These are phyloP conservation scores for Metopia argyrocephala DNA, from an alignment of 2,888 invertebrate species.

Conservation along the genomic window DNA sequence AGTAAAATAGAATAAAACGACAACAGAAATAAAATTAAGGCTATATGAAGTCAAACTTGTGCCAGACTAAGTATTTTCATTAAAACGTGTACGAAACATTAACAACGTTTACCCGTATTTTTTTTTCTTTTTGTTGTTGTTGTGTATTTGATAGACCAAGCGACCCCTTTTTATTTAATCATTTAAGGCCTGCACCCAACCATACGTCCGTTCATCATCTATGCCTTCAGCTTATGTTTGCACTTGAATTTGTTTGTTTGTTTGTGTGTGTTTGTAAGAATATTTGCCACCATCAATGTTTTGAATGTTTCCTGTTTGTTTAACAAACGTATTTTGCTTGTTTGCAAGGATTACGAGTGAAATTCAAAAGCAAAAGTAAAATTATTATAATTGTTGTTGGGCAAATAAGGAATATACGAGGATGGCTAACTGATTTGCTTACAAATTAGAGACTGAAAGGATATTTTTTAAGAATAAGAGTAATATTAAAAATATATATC, in stretches of 20 bases:
- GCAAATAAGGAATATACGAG: conserved; percentile 25
- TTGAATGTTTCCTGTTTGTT: conserved; percentile 66
- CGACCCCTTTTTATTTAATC: conserved; percentile 56
- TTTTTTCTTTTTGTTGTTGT: conserved; percentile 28
- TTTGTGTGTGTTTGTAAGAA: conserved; percentile 10
- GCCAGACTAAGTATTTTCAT: conserved; percentile 58
- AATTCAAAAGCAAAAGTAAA: conserved; percentile 7
- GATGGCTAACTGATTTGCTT: too few relatives aligned
- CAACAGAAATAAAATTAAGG: neutral
- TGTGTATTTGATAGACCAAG: conserved; percentile 36
- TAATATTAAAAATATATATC: too few relatives aligned
- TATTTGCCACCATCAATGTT: conserved; percentile 59
- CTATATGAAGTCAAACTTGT: conserved; percentile 45
- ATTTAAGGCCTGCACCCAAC: conserved; percentile 41
- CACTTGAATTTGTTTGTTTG: conserved; percentile 4
- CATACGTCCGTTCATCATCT: neutral
- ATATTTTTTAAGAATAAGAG: too few relatives aligned
- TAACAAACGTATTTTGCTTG: conserved; percentile 67
- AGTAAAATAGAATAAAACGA: conserved; percentile 13
- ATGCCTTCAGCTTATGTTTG: conserved; percentile 15
- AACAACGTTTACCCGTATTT: conserved; percentile 62
- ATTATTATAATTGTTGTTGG: conserved; percentile 36
- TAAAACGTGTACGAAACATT: conserved; percentile 53
- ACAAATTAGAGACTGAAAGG: too few relatives aligned
- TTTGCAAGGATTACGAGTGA: conserved; percentile 66